These are phyloP conservation scores for Seriola dumerili DNA, from an alignment of 2,113 vertebrate species.

Conservation along the genomic window DNA sequence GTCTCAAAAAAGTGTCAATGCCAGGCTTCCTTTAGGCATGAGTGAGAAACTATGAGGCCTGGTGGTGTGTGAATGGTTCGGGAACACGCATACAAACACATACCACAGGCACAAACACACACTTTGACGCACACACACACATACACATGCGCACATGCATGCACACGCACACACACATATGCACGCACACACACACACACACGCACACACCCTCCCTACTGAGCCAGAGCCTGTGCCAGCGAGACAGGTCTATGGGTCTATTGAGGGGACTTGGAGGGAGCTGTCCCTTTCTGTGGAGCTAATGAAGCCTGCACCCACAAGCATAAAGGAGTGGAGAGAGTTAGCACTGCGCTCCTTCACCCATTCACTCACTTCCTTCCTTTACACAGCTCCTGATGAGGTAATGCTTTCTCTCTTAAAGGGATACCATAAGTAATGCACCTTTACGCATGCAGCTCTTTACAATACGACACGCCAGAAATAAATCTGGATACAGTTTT, in stretches of 20 bases:
- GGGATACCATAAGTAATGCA: slow-evolving; percentile 52
- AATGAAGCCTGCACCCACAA: slow-evolving; percentile 84
- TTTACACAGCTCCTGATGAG: slow-evolving; percentile 75
- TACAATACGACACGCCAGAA: not conserved
- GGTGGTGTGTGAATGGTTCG: slow-evolving; percentile 63
- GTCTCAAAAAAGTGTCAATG: slow-evolving; percentile 74
- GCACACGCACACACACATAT: slow-evolving; percentile 37
- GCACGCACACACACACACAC: slow-evolving; percentile 18
- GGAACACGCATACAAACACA: slow-evolving; percentile 45
- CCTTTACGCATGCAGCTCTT: not conserved
- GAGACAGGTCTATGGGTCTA: slow-evolving; percentile 82
- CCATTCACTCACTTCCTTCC: slow-evolving; percentile 81
- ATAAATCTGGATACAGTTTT: not conserved
- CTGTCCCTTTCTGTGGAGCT: slow-evolving; percentile 83
- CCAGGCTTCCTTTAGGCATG: slow-evolving; percentile 78
- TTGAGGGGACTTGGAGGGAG: slow-evolving; percentile 78
- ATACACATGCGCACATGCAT: not conserved
- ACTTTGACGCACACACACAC: slow-evolving; percentile 6
- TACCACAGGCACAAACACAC: not conserved
- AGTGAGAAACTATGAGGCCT: slow-evolving; percentile 74
- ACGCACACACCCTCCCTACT: slow-evolving; percentile 45
- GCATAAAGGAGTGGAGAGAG: slow-evolving; percentile 80
- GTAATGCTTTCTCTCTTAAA: slow-evolving; percentile 79
- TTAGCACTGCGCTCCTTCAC: slow-evolving; percentile 71
- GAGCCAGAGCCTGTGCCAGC: slow-evolving; percentile 69